These are phyloP conservation scores for Lysandra coridon DNA, from an alignment of 2,888 invertebrate genomes.

Conservation along the genomic window DNA sequence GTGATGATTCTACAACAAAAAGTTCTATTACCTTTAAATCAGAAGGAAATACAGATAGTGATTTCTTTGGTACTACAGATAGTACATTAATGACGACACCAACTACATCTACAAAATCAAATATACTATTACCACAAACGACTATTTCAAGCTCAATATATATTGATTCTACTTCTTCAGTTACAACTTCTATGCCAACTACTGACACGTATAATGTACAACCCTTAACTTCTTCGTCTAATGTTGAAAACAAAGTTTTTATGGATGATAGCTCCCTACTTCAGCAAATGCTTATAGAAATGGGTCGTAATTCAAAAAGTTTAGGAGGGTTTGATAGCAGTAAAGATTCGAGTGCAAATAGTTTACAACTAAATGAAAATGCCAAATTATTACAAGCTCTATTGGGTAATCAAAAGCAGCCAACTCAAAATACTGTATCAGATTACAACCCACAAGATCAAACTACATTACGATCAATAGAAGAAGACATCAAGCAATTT, in stretches of 20 bases:
- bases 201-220: slow-evolving; percentile 44
- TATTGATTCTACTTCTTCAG: slow-evolving; percentile 39
- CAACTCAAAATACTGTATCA: not conserved
- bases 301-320: slow-evolving; percentile 67
- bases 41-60: slow-evolving; percentile 16
- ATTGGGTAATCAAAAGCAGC: slow-evolving; percentile 38
- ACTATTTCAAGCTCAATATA: slow-evolving; percentile 40
- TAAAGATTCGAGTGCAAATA: slow-evolving; percentile 42
- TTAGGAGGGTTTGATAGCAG: slow-evolving; percentile 53
- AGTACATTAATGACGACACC: not conserved
- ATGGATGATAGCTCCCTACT: slow-evolving; percentile 17
- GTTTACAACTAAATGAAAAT: slow-evolving; percentile 48
- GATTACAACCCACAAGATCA: slow-evolving; percentile 37
- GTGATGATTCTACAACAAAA: slow-evolving; percentile 39
- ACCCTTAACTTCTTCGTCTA: slow-evolving; percentile 36
- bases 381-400: slow-evolving; percentile 59
- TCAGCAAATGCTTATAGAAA: slow-evolving; percentile 43
- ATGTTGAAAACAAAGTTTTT: slow-evolving; percentile 2
- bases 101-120: not conserved
- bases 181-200: slow-evolving; percentile 37
- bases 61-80: not conserved
- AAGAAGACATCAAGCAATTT: slow-evolving; percentile 71
- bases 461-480: slow-evolving; percentile 62
- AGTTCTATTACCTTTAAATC: not conserved
- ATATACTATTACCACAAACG: slow-evolving; percentile 34